Evolutionary conservation across 2,888 invertebrate genomes (phyloP).

Genomic region (Drosophila maculinotata): DNA sequence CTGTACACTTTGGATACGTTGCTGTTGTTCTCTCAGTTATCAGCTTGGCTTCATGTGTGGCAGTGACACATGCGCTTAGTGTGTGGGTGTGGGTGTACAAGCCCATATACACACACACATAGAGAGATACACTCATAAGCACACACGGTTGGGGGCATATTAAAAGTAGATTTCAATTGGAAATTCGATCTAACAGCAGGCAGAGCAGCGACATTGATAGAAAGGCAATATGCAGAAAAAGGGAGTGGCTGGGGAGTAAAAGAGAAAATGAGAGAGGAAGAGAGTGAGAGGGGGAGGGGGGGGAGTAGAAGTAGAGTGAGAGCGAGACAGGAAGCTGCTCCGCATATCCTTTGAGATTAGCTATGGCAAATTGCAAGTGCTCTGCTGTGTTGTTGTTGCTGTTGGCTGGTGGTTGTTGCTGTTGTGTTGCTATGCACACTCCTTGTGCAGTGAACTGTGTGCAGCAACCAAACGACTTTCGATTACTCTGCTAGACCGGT

Average conservation of each 20-base stretch:
- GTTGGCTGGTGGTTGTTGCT: conserved; percentile 13
- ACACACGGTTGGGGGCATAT: conserved; percentile 56
- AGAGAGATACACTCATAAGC: conserved; percentile 9
- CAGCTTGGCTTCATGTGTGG: conserved; percentile 25
- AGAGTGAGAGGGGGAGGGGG: not conserved
- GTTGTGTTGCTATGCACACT: conserved; percentile 8
- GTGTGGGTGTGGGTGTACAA: not conserved
- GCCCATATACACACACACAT: not conserved
- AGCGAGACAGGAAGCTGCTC: not conserved
- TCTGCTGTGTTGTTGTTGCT: conserved; percentile 20
- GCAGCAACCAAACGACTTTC: conserved; percentile 56
- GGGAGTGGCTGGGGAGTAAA: not conserved
- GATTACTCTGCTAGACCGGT: conserved; percentile 59
- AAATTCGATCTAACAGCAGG: conserved; percentile 58
- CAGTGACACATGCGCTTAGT: conserved; percentile 21
- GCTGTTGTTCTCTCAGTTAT: conserved; percentile 39
- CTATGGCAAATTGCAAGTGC: conserved; percentile 57
- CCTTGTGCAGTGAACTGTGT: conserved; percentile 65
- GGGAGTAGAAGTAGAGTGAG: not conserved
- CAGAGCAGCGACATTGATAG: conserved; percentile 45
- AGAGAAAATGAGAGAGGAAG: not conserved
- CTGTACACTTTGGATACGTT: conserved; percentile 45
- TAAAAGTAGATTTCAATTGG: conserved; percentile 77
- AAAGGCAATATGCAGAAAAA: not conserved
- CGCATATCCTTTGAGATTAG: conserved; percentile 74